Evolutionary conservation across 1,140 invertebrate genomes (phyloP), one percentile per base, ranked within the genome.

Genomic region (Bombus pyrosoma): DNA sequence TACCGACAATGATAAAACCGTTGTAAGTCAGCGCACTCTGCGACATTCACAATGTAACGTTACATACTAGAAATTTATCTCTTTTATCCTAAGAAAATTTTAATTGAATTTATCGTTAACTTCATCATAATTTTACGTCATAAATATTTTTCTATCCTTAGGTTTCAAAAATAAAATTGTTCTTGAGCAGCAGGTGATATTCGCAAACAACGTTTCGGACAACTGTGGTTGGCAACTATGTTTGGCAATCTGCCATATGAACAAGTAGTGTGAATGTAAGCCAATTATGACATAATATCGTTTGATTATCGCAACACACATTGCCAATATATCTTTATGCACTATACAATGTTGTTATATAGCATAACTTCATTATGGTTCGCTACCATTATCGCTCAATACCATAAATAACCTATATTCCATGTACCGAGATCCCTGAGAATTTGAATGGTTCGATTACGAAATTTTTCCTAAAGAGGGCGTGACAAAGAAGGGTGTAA

Each of bases 11-110:
- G 75, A 59, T 78, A 53, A 77, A 59, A 53, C 10, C 13, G 15
- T 32, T 15, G 82, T 41, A 41, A 84, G 75, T 84, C 82, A 84
- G 82, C 82, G 82, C 82, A 78, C 82, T 84, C 82, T 84, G 64
- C 25, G 25, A 75, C 6, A 22, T 47, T 57, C 32, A 28, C 5
- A 12, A n/a, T 41, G 32, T 64, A 82, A 64, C 37, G 37, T 78
- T 59, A 43, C 75, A 39, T 76, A 82, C 73, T 71, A 43, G 43
- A n/a, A 37, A 22, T 32, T 32, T 32, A n/a, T 22, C 6, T 15
- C 4, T 28, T 39, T 25, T 39, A 13, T 71, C 43, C 2, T 28
- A 53, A 22, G 39, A n/a, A 64, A 64, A 57, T n/a, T 37, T 37
- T 34, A 0, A 43, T 22, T 22, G 69, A 83, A 83, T 69, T 34